Conservation (phyloP, 1,140 invertebrate genomes). For the Geopemphigus sp. region DNA sequence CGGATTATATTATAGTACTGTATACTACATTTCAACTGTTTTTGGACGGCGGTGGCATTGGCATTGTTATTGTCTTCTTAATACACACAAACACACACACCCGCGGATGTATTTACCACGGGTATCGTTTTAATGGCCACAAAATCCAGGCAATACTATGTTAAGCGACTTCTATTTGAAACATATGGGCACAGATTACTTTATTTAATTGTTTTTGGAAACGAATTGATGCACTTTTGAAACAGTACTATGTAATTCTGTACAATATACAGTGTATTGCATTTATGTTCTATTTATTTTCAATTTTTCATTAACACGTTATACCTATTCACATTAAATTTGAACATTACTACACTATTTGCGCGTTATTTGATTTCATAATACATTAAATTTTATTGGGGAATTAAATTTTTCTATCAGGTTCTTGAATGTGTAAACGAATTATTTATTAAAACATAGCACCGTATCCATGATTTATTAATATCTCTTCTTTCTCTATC, state of each 20-base stretch:
- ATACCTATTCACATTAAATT: too few species aligned
- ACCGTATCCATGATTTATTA: too few species aligned
- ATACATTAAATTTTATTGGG: too few species aligned
- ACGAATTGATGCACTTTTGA: background rate
- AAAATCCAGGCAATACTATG: constrained; percentile 6
- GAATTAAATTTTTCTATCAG: too few species aligned
- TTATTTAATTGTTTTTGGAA: constrained; percentile 13
- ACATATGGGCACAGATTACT: background rate
- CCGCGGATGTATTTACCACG: background rate
- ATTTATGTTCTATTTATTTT: too few species aligned
- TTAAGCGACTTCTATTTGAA: background rate
- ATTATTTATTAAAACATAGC: too few species aligned
- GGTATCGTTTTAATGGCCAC: constrained; percentile 6
- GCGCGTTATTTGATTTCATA: too few species aligned
- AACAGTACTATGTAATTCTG: background rate
- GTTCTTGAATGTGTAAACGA: too few species aligned
- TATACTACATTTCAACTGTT: constrained; percentile 12
- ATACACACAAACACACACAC: background rate
- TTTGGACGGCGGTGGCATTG: background rate
- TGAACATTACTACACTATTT: too few species aligned
- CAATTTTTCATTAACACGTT: too few species aligned
- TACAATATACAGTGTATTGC: too few species aligned
- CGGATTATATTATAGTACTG: background rate
- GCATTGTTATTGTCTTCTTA: constrained; percentile 16
- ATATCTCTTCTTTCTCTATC: too few species aligned